Base-by-base conservation (phyloP, 2,888 invertebrate genomes). In the Bugula neritina region DNA sequence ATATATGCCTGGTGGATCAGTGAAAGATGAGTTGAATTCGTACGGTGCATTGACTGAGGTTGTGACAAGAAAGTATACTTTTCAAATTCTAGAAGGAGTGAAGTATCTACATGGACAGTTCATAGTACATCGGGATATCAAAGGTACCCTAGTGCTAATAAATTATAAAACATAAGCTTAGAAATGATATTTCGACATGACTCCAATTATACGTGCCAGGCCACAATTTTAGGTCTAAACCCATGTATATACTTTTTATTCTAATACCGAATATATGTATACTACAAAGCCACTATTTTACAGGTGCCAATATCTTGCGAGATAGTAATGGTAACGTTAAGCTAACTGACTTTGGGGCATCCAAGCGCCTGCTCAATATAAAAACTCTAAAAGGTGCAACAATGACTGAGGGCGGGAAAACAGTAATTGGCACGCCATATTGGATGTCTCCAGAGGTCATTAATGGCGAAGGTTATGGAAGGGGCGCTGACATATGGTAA, bases 291-390 rank as follows among this genome's bases (percentile, higher is more conserved):
- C 27, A 17, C 0, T 21, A 10, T 13, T 43, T 43, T 43, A 73
- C 74, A 84, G 85, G 84, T 75, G 86, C 86, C 35, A 86, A 86
- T 77, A 82, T 86, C 34, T 77, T 86, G 55, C 79, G 84, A 52
- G 85, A 86, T 74, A 78, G 79, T 25, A 75, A 78, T 43, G 85
- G 85, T 3, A 85, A 85, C 76, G 82, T 85, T 13, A 86, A 86
- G 75, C 80, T 86, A 54, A 85, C 82, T 17, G 86, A 86, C 75
- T 86, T 86, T 77, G 86, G 86, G 25, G 84, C 86, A 0, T 84
- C 85, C 43, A 84, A 84, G 74, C 79, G 84, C 25, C 78, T 86
- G 54, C 84, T 84, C 75, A 82, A 83, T 3, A 85, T 80, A 34
- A 72, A 54, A 21, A 73, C 52, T 27, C 54, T 58, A 21, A 71